Conservation (phyloP, 2,113 vertebrate genomes). For the Cathartes aura region DNA sequence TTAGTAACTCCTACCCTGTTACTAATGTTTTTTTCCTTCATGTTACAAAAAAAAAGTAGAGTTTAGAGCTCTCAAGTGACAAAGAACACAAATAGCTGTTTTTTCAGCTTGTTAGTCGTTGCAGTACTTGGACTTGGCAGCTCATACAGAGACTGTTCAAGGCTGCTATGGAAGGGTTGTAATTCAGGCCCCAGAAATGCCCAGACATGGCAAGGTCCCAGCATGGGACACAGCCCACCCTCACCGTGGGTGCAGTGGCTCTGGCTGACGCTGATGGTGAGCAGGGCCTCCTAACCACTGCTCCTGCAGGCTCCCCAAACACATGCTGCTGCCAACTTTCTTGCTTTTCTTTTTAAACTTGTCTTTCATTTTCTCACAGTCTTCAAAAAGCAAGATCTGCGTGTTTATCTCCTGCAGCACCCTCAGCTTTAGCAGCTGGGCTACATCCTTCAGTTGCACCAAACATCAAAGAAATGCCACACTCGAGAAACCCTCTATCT, state of each 20-base stretch:
- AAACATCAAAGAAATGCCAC: neutral
- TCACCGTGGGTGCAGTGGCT: rapidly evolving
- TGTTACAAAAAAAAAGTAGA: neutral
- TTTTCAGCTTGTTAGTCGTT: neutral
- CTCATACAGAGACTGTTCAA: neutral
- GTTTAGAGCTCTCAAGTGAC: neutral
- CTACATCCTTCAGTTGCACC: neutral
- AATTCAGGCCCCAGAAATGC: neutral
- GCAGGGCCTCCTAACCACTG: neutral
- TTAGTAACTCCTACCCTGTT: constrained; percentile 5
- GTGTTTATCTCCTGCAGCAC: neutral
- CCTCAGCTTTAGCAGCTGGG: neutral
- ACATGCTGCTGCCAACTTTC: neutral
- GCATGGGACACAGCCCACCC: neutral
- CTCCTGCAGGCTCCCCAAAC: neutral
- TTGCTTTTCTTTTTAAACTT: neutral
- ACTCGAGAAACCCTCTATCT: neutral
- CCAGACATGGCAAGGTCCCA: neutral
- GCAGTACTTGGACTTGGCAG: neutral
- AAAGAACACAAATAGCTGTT: neutral
- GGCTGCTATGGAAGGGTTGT: neutral
- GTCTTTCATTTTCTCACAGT: neutral
- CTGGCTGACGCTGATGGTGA: neutral
- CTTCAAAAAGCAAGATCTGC: neutral
- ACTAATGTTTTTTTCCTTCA: neutral